Base-by-base conservation (phyloP, 2,113 vertebrate species). In the Rhineura floridana region DNA sequence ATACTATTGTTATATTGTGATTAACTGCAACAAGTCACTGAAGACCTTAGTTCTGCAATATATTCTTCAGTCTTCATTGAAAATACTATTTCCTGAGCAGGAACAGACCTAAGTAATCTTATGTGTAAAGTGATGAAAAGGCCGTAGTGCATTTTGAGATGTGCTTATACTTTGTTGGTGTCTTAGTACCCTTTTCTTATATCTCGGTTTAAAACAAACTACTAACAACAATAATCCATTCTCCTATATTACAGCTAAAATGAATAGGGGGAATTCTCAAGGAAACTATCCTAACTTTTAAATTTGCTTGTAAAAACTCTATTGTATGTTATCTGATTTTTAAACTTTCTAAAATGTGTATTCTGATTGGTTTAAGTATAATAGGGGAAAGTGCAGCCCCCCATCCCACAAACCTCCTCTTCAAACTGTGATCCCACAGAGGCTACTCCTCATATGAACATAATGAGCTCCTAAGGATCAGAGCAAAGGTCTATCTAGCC, bases 1-100 rank as follows among this genome's bases (percentile, higher is more conserved):
- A 36, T 81, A 65, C 90, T 76, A 63, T 88, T 78, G 83, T n/a
- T 39, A 79, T 6, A 7, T 77, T 88, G 76, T 39, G 84, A 83
- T n/a, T 83, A 67, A 39, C 69, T 0, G 3, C 17, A 90, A 80
- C 17, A 86, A 3, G 17, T 65, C n/a, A 46, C 12, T 77, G 39
- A 90, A 19, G 73, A 88, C 1, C 65, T 42, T 83, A 67, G 1
- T 6, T 62, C 81, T 3, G 62, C 78, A 92, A 84, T 52, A 13
- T 44, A 80, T 67, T 21, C 36, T 48, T 89, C 21, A 88, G 19
- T 62, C 0, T 0, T 46, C 12, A 86, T 23, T 33, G 90, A 4
- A 84, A 70, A 84, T 63, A 19, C 21, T 77, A n/a, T 77, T 78
- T 44, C 84, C 63, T 50, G 59, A 48, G n/a, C 7, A 39, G 33